Base-by-base conservation (phyloP, 2,113 vertebrate species). In the Carassius gibelio region DNA sequence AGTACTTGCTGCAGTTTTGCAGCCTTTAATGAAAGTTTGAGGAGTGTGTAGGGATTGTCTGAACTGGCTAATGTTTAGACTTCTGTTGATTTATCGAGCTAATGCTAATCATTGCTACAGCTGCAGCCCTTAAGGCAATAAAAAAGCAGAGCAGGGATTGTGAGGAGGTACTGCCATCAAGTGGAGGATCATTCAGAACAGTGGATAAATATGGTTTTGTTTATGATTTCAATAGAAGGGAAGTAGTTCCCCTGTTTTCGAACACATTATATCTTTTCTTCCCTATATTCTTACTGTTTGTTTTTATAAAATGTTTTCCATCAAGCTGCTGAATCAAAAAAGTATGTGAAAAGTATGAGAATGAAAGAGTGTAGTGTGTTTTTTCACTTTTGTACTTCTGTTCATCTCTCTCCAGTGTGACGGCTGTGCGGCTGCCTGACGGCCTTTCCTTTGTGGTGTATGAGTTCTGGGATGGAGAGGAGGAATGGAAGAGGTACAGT, bases 381-480 rank as follows among this genome's bases (percentile, higher is more conserved):
- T 30, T 42, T 74, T 52, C 64, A 55, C 21, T 7, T 13, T 83
- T n/a, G 17, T 55, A 76, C 79, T 85, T 52, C 7, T 84, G 75
- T 50, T 17, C 62, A 17, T 78, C 72, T 38, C 30, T 82, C 36
- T 21, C 19, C 87, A 98, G 97, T 52, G 93, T 97, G 55, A 96
- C 97, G 0, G 96, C 97, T 0, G 95, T 97, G 89, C 94, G 96
- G 75, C 95, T 98, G 78, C 95, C 95, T 0, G 97, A 98, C 0
- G 96, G 95, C 19, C 84, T 96, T 82, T 97, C 96, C 90, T 99
- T 98, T 14, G 96, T 98, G 3, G 75, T 99, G 83, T 98, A 99
- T 0, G 97, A 98, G 91, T 99, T 99, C 93, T 99, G 97, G 97
- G 97, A 97, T 75, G 96, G 95, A 0, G 96, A 98, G 83, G 96